These are phyloP conservation scores for Tryphoninae sp. DNA, from an alignment of 2,888 invertebrate species.

Conservation along the genomic window DNA sequence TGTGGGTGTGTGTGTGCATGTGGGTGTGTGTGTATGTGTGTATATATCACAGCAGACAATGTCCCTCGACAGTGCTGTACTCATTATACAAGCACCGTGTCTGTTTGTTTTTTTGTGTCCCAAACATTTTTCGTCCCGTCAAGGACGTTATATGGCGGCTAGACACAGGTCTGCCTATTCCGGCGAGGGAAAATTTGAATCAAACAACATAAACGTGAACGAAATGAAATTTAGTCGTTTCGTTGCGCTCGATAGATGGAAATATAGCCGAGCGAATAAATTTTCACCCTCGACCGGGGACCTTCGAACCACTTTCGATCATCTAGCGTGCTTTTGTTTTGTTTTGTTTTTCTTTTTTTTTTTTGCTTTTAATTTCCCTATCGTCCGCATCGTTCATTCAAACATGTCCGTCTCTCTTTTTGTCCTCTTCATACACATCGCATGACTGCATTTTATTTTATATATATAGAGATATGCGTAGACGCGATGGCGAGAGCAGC, in stretches of 20 bases:
- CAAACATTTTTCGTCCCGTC: background rate
- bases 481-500: slow-evolving; percentile 22
- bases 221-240: slow-evolving; percentile 42
- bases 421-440: background rate
- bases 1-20: no score
- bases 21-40: no score
- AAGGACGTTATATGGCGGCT: slow-evolving; percentile 41
- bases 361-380: background rate
- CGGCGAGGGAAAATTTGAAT: slow-evolving; percentile 36
- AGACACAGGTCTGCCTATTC: slow-evolving; percentile 37
- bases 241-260: slow-evolving; percentile 22
- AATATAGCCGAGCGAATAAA: slow-evolving; percentile 40
- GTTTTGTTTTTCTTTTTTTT: no score
- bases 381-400: background rate
- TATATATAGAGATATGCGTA: background rate
- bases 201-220: slow-evolving; percentile 28
- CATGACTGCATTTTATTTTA: slow-evolving; percentile 27
- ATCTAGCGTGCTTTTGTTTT: slow-evolving; percentile 2
- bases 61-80: slow-evolving; percentile 50
- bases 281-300: slow-evolving; percentile 23
- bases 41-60: slow-evolving; percentile 25
- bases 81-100: slow-evolving; percentile 50
- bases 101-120: background rate
- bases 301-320: slow-evolving; percentile 44
- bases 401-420: background rate